Conservation (phyloP, 2,888 invertebrate species). For the Leptura quadrifasciata region DNA sequence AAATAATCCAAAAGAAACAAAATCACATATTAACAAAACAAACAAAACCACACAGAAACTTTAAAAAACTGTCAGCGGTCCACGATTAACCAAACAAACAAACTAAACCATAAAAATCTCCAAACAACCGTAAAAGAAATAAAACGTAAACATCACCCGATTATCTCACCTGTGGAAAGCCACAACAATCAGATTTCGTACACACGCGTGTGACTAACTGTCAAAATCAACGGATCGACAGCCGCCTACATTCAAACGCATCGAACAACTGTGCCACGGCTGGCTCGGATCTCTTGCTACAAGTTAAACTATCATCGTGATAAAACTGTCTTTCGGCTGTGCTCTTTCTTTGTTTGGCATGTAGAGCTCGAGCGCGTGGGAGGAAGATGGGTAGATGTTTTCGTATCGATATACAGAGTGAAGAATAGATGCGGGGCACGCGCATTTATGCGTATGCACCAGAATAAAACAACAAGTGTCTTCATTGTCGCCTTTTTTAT, state of each 20-base stretch:
- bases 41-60: conserved; percentile 33
- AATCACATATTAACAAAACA: conserved; percentile 55
- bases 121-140: conserved; percentile 14
- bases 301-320: conserved; percentile 51
- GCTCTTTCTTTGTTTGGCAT: conserved; percentile 45
- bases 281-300: conserved; percentile 48
- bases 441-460: conserved; percentile 50
- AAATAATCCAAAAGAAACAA: conserved; percentile 57
- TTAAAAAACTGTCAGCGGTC: conserved; percentile 36
- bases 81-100: conserved; percentile 11
- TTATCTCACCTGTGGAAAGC: conserved; percentile 20
- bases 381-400: conserved; percentile 44
- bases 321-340: conserved; percentile 64
- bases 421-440: conserved; percentile 49
- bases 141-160: conserved; percentile 20
- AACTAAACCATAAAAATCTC: conserved; percentile 16
- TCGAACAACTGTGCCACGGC: conserved; percentile 63
- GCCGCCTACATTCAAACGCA: conserved; percentile 62
- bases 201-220: conserved; percentile 46
- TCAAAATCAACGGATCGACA: conserved; percentile 52
- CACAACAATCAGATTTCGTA: conserved; percentile 33
- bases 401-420: conserved; percentile 41
- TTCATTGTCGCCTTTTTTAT: conserved; percentile 43
- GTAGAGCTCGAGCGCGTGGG: conserved; percentile 26
- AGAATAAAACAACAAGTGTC: conserved; percentile 40